These are phyloP conservation scores for Endomychus coccineus DNA, from an alignment of 2,888 invertebrate species.

Conservation along the genomic window DNA sequence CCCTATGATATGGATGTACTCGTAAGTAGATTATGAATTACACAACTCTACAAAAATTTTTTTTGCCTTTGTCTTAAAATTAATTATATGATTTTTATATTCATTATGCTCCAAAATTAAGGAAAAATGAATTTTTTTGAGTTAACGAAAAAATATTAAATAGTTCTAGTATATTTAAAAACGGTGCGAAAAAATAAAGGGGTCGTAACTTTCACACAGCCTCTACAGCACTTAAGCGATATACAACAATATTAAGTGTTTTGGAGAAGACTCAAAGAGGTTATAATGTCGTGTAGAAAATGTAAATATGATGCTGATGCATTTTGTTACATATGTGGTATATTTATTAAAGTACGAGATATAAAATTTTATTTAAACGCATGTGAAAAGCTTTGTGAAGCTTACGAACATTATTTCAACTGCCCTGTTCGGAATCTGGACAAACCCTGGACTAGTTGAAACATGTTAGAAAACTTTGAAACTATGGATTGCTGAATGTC, in stretches of 20 bases:
- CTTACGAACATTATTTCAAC: constrained; percentile 27
- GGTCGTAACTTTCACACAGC: too few species aligned
- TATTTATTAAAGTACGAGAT: constrained; percentile 23
- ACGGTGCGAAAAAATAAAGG: too few species aligned
- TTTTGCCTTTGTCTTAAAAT: not conserved
- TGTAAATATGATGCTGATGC: constrained; percentile 1
- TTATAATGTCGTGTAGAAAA: not conserved
- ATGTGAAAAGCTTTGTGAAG: constrained; percentile 18
- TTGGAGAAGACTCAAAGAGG: too few species aligned
- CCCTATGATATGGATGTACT: constrained; percentile 63
- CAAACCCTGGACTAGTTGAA: constrained; percentile 22
- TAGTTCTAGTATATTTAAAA: too few species aligned
- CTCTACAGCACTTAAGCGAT: too few species aligned
- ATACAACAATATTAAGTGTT: too few species aligned
- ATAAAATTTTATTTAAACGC: constrained; percentile 17
- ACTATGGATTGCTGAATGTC: too few species aligned
- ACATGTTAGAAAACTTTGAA: too few species aligned
- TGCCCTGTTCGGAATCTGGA: constrained; percentile 20
- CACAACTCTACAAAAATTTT: not conserved
- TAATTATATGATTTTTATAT: too few species aligned
- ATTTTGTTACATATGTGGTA: constrained; percentile 11
- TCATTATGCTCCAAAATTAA: too few species aligned
- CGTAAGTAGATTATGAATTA: constrained; percentile 33
- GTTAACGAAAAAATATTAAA: too few species aligned
- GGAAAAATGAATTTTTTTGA: too few species aligned